Evolutionary conservation across 2,797 vertebrate genomes (phyloP).

Genomic region (Parotocinclus haroldoi): DNA sequence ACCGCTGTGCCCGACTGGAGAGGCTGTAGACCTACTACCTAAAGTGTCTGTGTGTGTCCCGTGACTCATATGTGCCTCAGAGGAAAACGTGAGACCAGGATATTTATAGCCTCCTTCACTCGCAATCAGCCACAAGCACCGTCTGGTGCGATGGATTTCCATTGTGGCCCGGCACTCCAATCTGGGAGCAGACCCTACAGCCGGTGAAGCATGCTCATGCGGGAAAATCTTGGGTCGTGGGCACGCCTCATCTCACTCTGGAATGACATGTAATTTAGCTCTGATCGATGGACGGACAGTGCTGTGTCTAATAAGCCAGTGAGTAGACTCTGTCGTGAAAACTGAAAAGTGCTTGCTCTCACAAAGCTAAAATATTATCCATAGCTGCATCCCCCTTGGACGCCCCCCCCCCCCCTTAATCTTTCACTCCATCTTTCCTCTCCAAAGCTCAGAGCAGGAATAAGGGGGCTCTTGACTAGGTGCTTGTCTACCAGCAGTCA

Average conservation of each 20-base stretch:
- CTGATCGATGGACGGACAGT: slow-evolving; percentile 55
- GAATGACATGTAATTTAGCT: slow-evolving; percentile 59
- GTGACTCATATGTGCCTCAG: slow-evolving; percentile 24
- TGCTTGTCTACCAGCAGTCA: slow-evolving; percentile 22
- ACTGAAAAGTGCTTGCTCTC: slow-evolving; percentile 49
- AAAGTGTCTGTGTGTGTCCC: slow-evolving; percentile 15
- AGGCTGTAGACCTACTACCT: slow-evolving; percentile 14
- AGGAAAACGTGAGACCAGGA: slow-evolving; percentile 34
- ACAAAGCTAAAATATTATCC: slow-evolving; percentile 51
- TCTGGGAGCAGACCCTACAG: background rate
- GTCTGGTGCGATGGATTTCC: slow-evolving; percentile 13
- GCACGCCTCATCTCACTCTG: slow-evolving; percentile 29
- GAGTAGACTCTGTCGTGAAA: slow-evolving; percentile 25
- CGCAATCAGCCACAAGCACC: slow-evolving; percentile 18
- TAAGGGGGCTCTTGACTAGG: slow-evolving; percentile 35
- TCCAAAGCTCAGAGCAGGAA: slow-evolving; percentile 27
- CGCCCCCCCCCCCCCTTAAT: background rate
- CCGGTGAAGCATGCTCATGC: slow-evolving; percentile 39
- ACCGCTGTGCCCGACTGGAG: background rate
- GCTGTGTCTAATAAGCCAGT: slow-evolving; percentile 46
- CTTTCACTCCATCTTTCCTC: slow-evolving; percentile 34
- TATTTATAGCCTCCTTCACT: slow-evolving; percentile 23
- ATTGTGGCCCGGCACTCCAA: slow-evolving; percentile 1
- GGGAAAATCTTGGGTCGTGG: slow-evolving; percentile 48
- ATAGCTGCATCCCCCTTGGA: slow-evolving; percentile 15